phyloP scores from a whole-genome alignment of 1,140 invertebrate species.

The Brachionus koreanus region DNA sequence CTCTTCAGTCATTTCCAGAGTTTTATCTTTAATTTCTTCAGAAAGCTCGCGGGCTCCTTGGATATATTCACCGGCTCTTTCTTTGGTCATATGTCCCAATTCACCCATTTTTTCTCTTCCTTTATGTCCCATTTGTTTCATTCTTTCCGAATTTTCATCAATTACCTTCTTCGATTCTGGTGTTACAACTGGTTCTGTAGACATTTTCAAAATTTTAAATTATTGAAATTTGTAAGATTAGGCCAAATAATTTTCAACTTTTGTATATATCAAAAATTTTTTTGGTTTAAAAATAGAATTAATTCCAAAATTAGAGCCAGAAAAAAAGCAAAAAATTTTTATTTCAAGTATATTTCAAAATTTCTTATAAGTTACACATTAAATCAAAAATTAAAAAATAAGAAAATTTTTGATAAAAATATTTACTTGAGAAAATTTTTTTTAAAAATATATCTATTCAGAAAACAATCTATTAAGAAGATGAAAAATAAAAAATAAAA shows the following conservation, averaged over 20 bases:
- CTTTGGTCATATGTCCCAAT: neutral
- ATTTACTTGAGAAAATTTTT: too few relatives aligned
- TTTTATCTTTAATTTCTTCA: constrained; percentile 29
- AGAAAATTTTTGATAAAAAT: too few relatives aligned
- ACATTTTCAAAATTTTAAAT: neutral
- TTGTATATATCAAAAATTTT: neutral
- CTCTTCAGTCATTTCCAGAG: neutral
- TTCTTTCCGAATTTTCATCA: neutral
- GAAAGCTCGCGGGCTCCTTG: neutral
- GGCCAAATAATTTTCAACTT: neutral
- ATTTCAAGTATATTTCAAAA: neutral
- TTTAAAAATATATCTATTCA: neutral
- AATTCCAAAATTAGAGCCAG: neutral
- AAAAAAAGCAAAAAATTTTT: too few relatives aligned
- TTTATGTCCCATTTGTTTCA: neutral
- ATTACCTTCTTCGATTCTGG: neutral
- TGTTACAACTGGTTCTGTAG: neutral
- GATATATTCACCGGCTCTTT: neutral
- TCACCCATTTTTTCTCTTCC: constrained; percentile 19
- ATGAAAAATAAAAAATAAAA: neutral
- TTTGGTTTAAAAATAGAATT: neutral
- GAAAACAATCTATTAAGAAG: too few relatives aligned
- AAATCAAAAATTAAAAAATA: too few relatives aligned
- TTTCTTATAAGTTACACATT: too few relatives aligned
- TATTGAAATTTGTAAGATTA: neutral